These are phyloP conservation scores for Apamea epomidion DNA, from an alignment of 2,888 invertebrate species.

Conservation along the genomic window DNA sequence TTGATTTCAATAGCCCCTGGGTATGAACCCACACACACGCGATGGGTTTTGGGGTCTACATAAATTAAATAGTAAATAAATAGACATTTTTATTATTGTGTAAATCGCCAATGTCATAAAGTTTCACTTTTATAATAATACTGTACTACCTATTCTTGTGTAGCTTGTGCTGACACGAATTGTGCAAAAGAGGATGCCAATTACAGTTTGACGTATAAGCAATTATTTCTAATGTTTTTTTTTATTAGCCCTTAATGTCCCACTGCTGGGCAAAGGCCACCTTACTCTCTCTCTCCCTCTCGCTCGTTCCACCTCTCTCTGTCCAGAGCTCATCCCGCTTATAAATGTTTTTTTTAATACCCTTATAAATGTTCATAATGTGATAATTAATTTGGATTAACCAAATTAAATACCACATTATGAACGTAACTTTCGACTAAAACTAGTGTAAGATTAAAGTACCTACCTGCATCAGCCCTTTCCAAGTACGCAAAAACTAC, in stretches of 20 bases:
- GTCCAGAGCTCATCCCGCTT: not conserved
- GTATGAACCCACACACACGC: not conserved
- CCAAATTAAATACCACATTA: not conserved
- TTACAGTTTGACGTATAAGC: not conserved
- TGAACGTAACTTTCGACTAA: not conserved
- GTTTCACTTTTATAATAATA: not conserved
- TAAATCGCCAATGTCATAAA: not conserved
- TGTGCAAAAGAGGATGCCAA: not conserved
- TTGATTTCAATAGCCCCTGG: not conserved
- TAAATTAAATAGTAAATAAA: not conserved
- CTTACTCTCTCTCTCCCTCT: too few species aligned
- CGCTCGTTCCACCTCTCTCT: not conserved
- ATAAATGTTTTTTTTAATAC: not conserved
- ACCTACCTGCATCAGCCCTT: conserved; percentile 52
- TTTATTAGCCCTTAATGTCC: not conserved
- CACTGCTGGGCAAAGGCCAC: not conserved
- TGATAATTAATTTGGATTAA: too few species aligned
- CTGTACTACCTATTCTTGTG: not conserved
- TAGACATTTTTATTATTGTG: not conserved
- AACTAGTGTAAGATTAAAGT: not conserved
- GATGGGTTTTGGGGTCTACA: not conserved
- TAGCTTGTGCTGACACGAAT: too few species aligned
- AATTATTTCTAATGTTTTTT: not conserved
- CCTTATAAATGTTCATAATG: too few species aligned
- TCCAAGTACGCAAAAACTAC: conserved; percentile 35